Conservation (phyloP, 2,797 vertebrate genomes). For the Clamator glandarius region DNA sequence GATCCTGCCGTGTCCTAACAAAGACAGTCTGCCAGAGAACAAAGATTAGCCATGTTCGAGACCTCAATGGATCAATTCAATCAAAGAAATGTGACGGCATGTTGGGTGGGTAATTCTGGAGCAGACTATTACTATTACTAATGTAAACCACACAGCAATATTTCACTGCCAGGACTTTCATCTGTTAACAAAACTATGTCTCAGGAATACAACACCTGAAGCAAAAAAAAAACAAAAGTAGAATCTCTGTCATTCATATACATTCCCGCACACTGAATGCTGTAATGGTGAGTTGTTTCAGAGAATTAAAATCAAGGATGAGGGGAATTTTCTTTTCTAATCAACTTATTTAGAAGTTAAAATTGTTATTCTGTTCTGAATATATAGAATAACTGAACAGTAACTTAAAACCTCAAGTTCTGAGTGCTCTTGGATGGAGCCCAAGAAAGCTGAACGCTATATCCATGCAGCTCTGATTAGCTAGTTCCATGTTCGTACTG, state of each 20-base stretch:
- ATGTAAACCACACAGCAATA: conserved; percentile 62
- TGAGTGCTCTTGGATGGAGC: conserved; percentile 26
- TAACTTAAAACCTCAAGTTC: conserved; percentile 40
- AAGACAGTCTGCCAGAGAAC: conserved; percentile 35
- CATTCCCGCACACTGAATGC: background rate
- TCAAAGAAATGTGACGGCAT: conserved; percentile 60
- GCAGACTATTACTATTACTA: conserved; percentile 44
- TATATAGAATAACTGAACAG: background rate
- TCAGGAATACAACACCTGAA: conserved; percentile 28
- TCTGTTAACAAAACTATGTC: conserved; percentile 37
- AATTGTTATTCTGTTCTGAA: conserved; percentile 6
- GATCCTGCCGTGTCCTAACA: conserved; percentile 16
- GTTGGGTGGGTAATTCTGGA: conserved; percentile 57
- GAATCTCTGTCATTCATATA: background rate
- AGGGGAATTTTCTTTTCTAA: background rate
- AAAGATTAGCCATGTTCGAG: conserved; percentile 48
- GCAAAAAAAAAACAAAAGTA: conserved; percentile 21
- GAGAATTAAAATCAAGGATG: background rate
- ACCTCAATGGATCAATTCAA: background rate
- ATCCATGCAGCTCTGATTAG: conserved; percentile 26
- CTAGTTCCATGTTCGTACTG: background rate
- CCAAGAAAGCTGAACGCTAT: conserved; percentile 30
- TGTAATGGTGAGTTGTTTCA: background rate
- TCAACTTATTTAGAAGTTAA: conserved; percentile 25
- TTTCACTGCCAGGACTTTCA: conserved; percentile 45